These are phyloP conservation scores for Rhagonycha fulva DNA, from an alignment of 2,888 invertebrate genomes.

Conservation along the genomic window DNA sequence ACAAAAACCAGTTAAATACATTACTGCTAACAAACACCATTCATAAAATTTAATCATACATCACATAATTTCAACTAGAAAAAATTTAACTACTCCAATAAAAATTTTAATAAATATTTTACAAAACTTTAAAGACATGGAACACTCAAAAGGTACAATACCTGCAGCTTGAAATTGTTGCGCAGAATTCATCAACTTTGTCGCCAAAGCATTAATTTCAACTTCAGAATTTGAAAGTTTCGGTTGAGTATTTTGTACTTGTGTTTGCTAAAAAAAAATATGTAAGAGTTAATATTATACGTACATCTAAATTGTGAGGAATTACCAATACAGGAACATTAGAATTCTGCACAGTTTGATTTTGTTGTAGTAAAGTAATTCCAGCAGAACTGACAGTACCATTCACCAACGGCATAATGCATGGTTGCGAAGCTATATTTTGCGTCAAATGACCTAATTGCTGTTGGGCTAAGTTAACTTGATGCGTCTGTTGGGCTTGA, in stretches of 20 bases:
- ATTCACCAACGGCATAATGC: slow-evolving; percentile 47
- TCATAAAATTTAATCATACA: background rate
- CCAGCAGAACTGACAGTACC: slow-evolving; percentile 54
- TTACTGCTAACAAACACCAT: background rate
- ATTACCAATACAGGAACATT: slow-evolving; percentile 41
- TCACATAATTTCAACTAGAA: background rate
- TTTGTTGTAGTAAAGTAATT: slow-evolving; percentile 56
- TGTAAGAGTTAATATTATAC: background rate
- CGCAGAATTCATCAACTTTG: slow-evolving; percentile 80
- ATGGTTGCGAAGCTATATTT: slow-evolving; percentile 41
- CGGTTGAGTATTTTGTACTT: slow-evolving; percentile 58
- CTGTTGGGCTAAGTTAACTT: slow-evolving; percentile 44
- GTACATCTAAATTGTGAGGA: background rate
- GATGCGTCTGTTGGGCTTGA: slow-evolving; percentile 39
- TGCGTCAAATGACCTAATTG: slow-evolving; percentile 45
- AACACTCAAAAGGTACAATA: slow-evolving; percentile 34
- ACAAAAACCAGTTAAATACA: background rate
- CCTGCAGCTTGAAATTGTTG: slow-evolving; percentile 76
- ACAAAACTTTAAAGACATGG: background rate
- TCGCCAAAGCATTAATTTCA: slow-evolving; percentile 78
- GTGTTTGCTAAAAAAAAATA: slow-evolving; percentile 63
- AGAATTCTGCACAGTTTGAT: slow-evolving; percentile 54
- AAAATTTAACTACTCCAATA: background rate
- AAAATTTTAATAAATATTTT: background rate
- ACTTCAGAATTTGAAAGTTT: slow-evolving; percentile 58